phyloP scores from a whole-genome alignment of 2,888 invertebrate genomes.

The Leucophenga montana region DNA sequence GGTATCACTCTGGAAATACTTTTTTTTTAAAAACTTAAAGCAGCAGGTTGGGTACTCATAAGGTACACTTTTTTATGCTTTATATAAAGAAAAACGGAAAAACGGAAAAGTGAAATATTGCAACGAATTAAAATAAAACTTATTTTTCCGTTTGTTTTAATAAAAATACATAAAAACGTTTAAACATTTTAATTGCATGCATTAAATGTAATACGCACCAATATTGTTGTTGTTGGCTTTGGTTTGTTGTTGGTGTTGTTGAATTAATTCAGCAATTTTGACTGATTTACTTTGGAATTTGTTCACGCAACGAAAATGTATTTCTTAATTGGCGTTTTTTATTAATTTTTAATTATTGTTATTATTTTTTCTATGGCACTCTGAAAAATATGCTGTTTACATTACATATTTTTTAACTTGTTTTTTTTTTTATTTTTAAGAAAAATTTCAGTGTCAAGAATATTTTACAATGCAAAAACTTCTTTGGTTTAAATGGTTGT shows the following conservation, averaged over 20 bases:
- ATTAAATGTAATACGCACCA: constrained; percentile 49
- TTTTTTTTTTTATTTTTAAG: neutral
- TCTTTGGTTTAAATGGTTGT: too few relatives aligned
- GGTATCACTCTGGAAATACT: too few relatives aligned
- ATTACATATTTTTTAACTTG: constrained; percentile 38
- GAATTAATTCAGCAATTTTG: constrained; percentile 68
- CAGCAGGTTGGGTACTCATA: too few relatives aligned
- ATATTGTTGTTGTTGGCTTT: constrained; percentile 67
- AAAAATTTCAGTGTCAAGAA: constrained; percentile 7
- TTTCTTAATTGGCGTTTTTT: constrained; percentile 26
- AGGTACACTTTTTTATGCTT: too few relatives aligned
- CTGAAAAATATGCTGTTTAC: constrained; percentile 22
- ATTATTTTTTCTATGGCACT: constrained; percentile 53
- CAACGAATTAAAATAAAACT: neutral
- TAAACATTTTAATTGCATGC: constrained; percentile 30
- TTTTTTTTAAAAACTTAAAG: too few relatives aligned
- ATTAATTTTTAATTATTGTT: constrained; percentile 29
- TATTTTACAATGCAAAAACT: neutral
- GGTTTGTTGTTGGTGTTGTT: constrained; percentile 56
- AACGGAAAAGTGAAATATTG: too few relatives aligned
- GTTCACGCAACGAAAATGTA: neutral
- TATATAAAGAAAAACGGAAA: too few relatives aligned
- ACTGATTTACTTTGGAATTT: constrained; percentile 44
- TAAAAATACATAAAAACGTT: neutral
- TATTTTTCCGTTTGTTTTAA: neutral